These are phyloP conservation scores for Ivindomyrus marchei DNA, from an alignment of 2,113 vertebrate genomes.

Conservation along the genomic window DNA sequence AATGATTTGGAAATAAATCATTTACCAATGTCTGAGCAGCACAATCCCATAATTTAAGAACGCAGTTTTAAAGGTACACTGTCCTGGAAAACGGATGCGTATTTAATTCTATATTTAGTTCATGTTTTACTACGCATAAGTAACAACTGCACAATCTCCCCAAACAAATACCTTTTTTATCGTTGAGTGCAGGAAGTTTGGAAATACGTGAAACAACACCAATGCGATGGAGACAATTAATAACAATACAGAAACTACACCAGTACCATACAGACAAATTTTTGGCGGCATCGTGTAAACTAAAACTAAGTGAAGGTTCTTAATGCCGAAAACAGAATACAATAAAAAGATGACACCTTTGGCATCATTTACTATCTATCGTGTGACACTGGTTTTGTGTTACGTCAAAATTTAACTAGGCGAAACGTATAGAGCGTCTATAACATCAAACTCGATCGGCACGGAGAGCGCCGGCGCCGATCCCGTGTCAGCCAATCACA, in stretches of 20 bases:
- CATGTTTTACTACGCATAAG: neutral
- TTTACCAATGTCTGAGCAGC: neutral
- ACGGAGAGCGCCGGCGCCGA: neutral
- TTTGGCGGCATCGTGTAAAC: constrained; percentile 31
- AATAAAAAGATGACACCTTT: neutral
- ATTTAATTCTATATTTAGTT: neutral
- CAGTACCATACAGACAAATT: constrained; percentile 48
- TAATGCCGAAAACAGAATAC: neutral
- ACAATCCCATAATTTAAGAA: neutral
- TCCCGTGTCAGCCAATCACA: neutral
- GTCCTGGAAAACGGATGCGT: neutral
- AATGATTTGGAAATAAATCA: neutral
- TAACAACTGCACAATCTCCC: neutral
- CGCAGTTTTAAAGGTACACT: neutral
- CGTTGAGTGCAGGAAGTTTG: constrained; percentile 39
- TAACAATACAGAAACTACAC: constrained; percentile 46
- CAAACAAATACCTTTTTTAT: constrained; percentile 48
- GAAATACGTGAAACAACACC: constrained; percentile 51
- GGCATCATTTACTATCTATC: neutral
- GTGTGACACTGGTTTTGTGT: neutral
- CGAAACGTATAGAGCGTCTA: neutral
- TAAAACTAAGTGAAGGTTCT: neutral
- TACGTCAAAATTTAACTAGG: neutral
- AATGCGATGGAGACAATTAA: constrained; percentile 55
- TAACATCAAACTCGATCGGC: neutral